Base-by-base conservation (phyloP, 2,797 vertebrate species). In the Rhinichthys osculus region DNA sequence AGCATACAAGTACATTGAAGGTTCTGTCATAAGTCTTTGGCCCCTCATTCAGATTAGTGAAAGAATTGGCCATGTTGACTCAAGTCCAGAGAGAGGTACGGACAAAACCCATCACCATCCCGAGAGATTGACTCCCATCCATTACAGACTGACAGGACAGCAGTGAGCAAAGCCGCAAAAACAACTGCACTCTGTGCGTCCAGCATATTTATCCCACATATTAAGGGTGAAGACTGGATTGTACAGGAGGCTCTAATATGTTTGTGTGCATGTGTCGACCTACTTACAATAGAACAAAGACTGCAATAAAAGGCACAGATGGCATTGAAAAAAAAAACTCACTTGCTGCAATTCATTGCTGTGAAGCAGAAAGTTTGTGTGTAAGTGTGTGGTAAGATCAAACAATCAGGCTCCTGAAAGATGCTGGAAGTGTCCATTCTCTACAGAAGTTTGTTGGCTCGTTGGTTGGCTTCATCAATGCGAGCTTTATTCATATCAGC, bases 401-500 rank as follows among this genome's bases (percentile, higher is more conserved):
- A 17, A 59, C 30, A 59, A 74, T 72, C 23, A 77, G 35, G 38
- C 30, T 70, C 47, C 42, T 82, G 35, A 82, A 67, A 33, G 54
- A 78, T 23, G 52, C 47, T 23, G 83, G 85, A 79, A 69, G 66
- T 73, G 83, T 89, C 19, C 7, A 42, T 83, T 0, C 17, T 94
- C 93, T 96, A 99, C 90, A 98, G 95, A 89, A 99, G 97, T 94
- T 99, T 99, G 95, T 96, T 97, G 92, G 98, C 98, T 96, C 95
- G 96, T 87, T 93, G 72, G 92, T 98, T 99, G 19, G 97, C 98
- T 82, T 95, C 95, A 16, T 98, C 96, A 87, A 99, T 97, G 66
- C 97, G 98, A 27, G 92, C 80, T 92, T 96, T 97, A 94, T 98
- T 99, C 91, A 96, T 95, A 5, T 98, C 97, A 10, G 97, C 97